Percentiles rank a stretch among this genome's conserved stretches.
These are phyloP conservation scores for Drosophila mauritiana DNA, from an alignment of 1,140 invertebrate species.

Conservation along the genomic window DNA sequence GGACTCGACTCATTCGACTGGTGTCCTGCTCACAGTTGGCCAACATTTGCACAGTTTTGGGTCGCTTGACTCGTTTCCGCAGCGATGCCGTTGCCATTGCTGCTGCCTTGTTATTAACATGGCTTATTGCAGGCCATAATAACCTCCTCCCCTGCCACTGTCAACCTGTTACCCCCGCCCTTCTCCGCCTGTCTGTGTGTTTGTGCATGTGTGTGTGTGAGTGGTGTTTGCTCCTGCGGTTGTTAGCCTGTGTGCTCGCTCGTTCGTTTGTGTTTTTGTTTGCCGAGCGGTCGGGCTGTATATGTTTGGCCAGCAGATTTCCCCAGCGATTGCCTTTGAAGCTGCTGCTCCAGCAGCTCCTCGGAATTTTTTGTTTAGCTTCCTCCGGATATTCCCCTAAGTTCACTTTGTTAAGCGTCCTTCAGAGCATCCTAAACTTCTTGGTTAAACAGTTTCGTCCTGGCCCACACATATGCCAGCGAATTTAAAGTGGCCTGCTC, in stretches of 20 bases:
- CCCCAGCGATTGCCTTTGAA: slow-evolving; percentile 75
- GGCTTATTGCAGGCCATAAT: slow-evolving; percentile 80
- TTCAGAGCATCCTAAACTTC: slow-evolving; percentile 51
- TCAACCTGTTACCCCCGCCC: slow-evolving; percentile 40
- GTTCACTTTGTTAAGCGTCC: slow-evolving; percentile 68
- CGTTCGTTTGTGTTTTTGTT: slow-evolving; percentile 75
- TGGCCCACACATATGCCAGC: slow-evolving; percentile 3
- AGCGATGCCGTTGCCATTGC: slow-evolving; percentile 3
- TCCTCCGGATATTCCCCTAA: slow-evolving; percentile 54
- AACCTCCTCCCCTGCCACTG: slow-evolving; percentile 53
- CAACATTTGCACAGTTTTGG: slow-evolving; percentile 77
- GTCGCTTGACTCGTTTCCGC: slow-evolving; percentile 43
- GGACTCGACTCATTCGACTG: slow-evolving; percentile 19
- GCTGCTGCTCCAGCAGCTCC: slow-evolving; percentile 22
- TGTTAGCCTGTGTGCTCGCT: slow-evolving; percentile 63
- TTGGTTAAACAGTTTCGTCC: slow-evolving; percentile 58
- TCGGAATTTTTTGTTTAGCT: slow-evolving; percentile 18
- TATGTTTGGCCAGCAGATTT: slow-evolving; percentile 76
- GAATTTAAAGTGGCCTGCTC: slow-evolving; percentile 38
- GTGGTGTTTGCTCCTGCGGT: slow-evolving; percentile 68
- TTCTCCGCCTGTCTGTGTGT: neutral
- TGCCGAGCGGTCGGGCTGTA: slow-evolving; percentile 59
- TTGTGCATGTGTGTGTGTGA: slow-evolving; percentile 11
- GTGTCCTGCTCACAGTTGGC: slow-evolving; percentile 42
- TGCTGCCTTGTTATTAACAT: slow-evolving; percentile 72